phyloP scores from a whole-genome alignment of 1,140 invertebrate species.

The Euglossa dilemma region DNA sequence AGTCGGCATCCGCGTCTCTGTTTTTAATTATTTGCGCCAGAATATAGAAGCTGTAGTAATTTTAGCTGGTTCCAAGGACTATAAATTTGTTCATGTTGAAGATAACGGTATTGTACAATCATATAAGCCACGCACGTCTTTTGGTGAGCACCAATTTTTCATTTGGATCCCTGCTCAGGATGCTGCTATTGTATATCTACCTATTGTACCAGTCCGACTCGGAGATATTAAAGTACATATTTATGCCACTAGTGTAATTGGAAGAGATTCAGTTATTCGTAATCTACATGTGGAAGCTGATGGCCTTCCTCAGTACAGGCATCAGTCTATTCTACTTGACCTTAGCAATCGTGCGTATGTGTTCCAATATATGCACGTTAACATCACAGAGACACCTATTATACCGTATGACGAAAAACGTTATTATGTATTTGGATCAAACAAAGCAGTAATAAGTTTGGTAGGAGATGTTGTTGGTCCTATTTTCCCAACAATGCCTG shows the following conservation, averaged over 20 bases:
- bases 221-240: constrained; percentile 92
- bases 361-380: constrained; percentile 97
- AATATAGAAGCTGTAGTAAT: constrained; percentile 94
- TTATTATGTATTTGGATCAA: constrained; percentile 97
- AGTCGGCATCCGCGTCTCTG: constrained; percentile 94
- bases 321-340: constrained; percentile 95
- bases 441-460: constrained; percentile 92
- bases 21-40: constrained; percentile 96
- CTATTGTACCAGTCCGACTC: constrained; percentile 92
- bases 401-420: constrained; percentile 94
- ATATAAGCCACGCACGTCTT: constrained; percentile 93
- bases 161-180: constrained; percentile 93
- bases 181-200: constrained; percentile 92
- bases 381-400: constrained; percentile 94
- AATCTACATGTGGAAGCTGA: constrained; percentile 93
- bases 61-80: constrained; percentile 91
- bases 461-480: constrained; percentile 98
- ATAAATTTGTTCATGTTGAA: constrained; percentile 97
- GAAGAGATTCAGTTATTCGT: constrained; percentile 89
- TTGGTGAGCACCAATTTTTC: constrained; percentile 96
- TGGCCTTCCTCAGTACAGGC: constrained; percentile 94
- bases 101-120: constrained; percentile 92
- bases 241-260: constrained; percentile 92
- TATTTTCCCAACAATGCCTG: constrained; percentile 95
- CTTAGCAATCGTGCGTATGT: constrained; percentile 95